These are phyloP conservation scores for Epizoanthus rinbou DNA, from an alignment of 92 coral and sea anemone genomes.

Conservation along the genomic window DNA sequence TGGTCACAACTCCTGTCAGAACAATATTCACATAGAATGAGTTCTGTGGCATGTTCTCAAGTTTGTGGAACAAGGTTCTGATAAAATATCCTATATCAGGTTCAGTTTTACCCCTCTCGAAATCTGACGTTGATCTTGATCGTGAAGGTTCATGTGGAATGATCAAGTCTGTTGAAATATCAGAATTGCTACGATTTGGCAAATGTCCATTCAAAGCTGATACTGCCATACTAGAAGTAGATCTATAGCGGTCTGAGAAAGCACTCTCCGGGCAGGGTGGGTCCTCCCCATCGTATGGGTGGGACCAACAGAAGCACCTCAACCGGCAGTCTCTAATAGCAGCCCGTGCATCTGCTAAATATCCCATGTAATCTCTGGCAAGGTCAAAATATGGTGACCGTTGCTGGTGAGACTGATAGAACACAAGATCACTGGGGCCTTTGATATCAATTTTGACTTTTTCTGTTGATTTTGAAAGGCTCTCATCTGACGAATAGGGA, in stretches of 20 bases:
- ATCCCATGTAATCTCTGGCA: slow-evolving; percentile 87
- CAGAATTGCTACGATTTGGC: slow-evolving; percentile 38
- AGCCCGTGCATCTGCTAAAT: slow-evolving; percentile 86
- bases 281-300: slow-evolving; percentile 89
- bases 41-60: slow-evolving; percentile 94
- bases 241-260: slow-evolving; percentile 46
- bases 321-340: slow-evolving; percentile 77
- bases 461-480: slow-evolving; percentile 53
- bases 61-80: slow-evolving; percentile 79
- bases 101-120: slow-evolving; percentile 55
- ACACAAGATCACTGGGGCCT: slow-evolving; percentile 68
- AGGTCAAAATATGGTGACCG: slow-evolving; percentile 50
- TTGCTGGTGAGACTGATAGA: slow-evolving; percentile 61
- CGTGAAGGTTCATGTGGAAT: slow-evolving; percentile 45
- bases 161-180: neutral
- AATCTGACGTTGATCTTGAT: slow-evolving; percentile 65
- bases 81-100: slow-evolving; percentile 78
- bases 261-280: slow-evolving; percentile 60
- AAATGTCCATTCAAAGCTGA: slow-evolving; percentile 36
- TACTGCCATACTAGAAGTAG: slow-evolving; percentile 26
- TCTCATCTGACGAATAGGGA: slow-evolving; percentile 72
- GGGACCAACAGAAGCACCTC: slow-evolving; percentile 94
- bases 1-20: slow-evolving; percentile 86
- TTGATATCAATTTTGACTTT: slow-evolving; percentile 79
- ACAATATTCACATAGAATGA: slow-evolving; percentile 92